Conservation (phyloP, 2,113 vertebrate species). For the Campylomormyrus numenius region DNA sequence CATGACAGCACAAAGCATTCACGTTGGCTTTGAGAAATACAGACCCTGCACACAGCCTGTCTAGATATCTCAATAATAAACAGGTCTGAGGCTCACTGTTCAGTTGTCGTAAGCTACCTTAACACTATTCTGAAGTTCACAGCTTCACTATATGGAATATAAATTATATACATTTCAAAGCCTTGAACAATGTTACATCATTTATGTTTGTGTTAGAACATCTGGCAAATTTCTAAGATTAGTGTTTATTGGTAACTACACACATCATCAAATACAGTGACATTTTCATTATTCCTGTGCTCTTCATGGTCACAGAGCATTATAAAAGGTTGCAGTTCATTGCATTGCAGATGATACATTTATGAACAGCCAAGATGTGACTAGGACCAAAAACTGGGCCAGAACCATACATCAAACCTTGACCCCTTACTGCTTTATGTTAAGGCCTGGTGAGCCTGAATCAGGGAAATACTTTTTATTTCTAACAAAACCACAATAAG, state of each 20-base stretch:
- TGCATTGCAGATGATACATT: not conserved
- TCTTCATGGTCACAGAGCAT: not conserved
- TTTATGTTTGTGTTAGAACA: not conserved
- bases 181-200: not conserved
- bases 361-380: not conserved
- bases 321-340: not conserved
- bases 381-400: not conserved
- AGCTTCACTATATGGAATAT: not conserved
- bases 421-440: not conserved
- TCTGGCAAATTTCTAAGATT: not conserved
- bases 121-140: not conserved
- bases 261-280: not conserved
- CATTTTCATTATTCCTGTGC: not conserved
- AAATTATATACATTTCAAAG: not conserved
- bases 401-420: not conserved
- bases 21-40: not conserved
- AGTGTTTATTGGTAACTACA: not conserved
- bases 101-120: not conserved
- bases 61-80: not conserved
- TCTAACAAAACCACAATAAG: not conserved
- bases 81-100: not conserved
- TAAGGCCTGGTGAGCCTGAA: not conserved
- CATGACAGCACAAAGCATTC: not conserved
- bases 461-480: not conserved
- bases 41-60: not conserved